phyloP scores from a whole-genome alignment of 92 coral and sea anemone species.

The Palythoa grandis region DNA sequence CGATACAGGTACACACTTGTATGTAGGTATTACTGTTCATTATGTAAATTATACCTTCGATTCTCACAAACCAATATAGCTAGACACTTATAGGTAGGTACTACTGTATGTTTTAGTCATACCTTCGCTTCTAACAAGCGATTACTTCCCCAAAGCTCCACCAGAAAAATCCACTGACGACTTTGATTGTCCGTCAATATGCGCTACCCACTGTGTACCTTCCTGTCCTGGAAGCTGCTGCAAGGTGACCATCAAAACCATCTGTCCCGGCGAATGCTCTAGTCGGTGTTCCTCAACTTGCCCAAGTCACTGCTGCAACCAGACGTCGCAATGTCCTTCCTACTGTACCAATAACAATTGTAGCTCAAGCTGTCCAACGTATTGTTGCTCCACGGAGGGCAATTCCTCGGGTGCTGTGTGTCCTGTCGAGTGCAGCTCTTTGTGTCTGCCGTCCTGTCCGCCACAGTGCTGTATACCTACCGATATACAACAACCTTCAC shows the following conservation, averaged over 20 bases:
- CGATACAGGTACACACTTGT: too few relatives aligned
- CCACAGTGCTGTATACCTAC: conserved; percentile 10
- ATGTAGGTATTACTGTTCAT: neutral
- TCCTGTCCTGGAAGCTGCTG: conserved; percentile 38
- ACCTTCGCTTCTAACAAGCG: neutral
- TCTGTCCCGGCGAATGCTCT: conserved; percentile 16
- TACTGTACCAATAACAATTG: conserved; percentile 25
- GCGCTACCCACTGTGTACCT: conserved; percentile 17
- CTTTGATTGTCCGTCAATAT: conserved; percentile 34
- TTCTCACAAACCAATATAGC: neutral
- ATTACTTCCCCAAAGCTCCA: conserved; percentile 22
- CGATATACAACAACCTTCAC: neutral
- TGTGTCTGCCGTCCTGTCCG: conserved; percentile 34
- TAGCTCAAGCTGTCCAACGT: conserved; percentile 15
- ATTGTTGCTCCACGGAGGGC: neutral
- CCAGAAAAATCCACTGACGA: conserved; percentile 19
- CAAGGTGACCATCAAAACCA: conserved; percentile 9
- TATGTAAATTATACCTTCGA: neutral
- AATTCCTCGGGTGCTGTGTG: neutral
- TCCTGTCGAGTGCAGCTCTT: conserved; percentile 5
- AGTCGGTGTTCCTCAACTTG: conserved; percentile 15
- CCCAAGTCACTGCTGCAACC: conserved; percentile 26
- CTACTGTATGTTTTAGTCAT: neutral
- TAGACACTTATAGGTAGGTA: too few relatives aligned
- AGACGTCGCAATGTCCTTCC: neutral